Evolutionary conservation across 2,888 invertebrate species (phyloP), one percentile per base, ranked within the genome.

Genomic region (Stenolophus ochropezus): DNA sequence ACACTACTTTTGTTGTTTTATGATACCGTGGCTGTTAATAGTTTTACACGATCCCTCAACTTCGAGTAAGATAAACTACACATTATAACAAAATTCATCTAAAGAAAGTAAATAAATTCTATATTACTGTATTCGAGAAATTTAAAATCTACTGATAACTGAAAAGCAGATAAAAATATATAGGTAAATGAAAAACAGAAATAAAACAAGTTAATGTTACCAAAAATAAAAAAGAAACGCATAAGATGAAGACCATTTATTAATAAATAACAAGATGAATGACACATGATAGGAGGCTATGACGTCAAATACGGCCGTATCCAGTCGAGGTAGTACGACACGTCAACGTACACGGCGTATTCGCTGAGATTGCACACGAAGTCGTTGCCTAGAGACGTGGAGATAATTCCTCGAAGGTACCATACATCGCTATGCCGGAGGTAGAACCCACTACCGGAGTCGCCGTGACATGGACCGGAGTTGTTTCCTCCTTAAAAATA

Each of bases 401-500:
- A 78, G 4, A 78, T 51, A 4, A 78, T 78, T 3, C 78, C 78
- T 49, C 65, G 21, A 5, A 78, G 51, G 20, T 69, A 65, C 65
- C 65, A 78, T 1, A 42, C 47, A 5, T 49, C 47, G 11, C 21
- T 16, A 21, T 65, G 47, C 0, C 47, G 47, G n/a, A 78, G 21
- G 20, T 65, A 78, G 25, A 78, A 78, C 11, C 78, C 78, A 65
- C 65, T 69, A 6, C 78, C 78, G 16, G 78, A 78, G 49, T 78
- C 78, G 5, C 78, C 78, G 25, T 78, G 78, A 18, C 78, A 78
- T 23, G 78, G 78, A 1, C 78, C 78, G 5, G 65, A 23, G 2
- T 18, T 18, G 4, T 69, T 53, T 14, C 75, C 75, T 8, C 75
- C 75, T 75, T 16, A 1, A 75, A 27, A 33, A 1, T 33, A 6